Base-by-base conservation (phyloP, 2,888 invertebrate genomes). In the Griposia aprilina region DNA sequence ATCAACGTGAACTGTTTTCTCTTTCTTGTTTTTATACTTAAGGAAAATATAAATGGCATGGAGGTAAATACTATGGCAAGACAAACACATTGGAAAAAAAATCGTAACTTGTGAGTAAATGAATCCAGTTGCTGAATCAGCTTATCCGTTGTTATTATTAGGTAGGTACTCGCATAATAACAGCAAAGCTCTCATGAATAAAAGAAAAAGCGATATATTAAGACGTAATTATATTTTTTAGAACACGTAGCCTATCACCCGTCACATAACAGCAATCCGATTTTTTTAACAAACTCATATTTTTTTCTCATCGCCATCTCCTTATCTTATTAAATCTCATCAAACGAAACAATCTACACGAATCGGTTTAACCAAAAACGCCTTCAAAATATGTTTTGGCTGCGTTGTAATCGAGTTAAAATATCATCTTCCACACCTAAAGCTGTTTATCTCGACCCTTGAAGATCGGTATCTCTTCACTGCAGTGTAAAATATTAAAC, bases 401-500 rank as follows among this genome's bases (percentile, higher is more conserved):
- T 81, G 80, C 67, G 60, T 73, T 77, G 70, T 86, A 81, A 86
- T 84, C 76, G 69, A 77, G 84, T 83, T 82, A 81, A 82, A 88
- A 88, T 81, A 88, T 86, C 80, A 77, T 81, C 81, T 78, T 71
- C 63, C 55, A 57, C 79, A 81, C 76, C 74, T 86, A 85, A 71
- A 83, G 86, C 63, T 81, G 83, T 82, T 85, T 88, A 85, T 87
- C 84, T 85, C 68, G 71, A 76, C 78, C 78, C 81, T 63, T 84
- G 70, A 81, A 85, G 81, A 84, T 84, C 85, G 83, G 74, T 80
- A 76, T 80, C 81, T 84, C 79, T 83, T 85, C 80, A 86, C 84
- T 88, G 86, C 86, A 87, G 85, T 82, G 81, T 89, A 86, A 90
- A 90, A 91, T 89, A 90, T 90, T 90, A 86, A 87, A 84, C 82